Base-by-base conservation (phyloP, 2,113 vertebrate genomes). In the Phasianus colchicus region DNA sequence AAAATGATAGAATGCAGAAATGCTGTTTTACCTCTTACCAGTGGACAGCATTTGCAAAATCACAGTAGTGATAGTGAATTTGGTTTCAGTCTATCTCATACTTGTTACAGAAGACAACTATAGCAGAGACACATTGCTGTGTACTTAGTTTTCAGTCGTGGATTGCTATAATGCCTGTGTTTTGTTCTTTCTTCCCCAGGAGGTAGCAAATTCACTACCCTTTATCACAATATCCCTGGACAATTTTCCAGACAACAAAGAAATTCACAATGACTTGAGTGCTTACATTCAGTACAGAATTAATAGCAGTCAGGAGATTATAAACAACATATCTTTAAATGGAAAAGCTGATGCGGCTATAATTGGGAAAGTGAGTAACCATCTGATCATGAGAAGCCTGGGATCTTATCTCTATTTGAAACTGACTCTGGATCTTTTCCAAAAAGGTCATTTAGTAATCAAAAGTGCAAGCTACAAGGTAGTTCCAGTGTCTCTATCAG, bases 401-500 rank as follows among this genome's bases (percentile, higher is more conserved):
- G 99, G 99, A 66, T 99, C 99, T 72, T 99, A 99, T 47, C 98
- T 99, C 90, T 99, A 99, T 97, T 97, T 99, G 93, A 99, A 99
- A 89, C 98, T 99, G 94, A 99, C 99, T 32, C 95, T 99, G 92
- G 99, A 99, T 97, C 99, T 99, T 90, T 99, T 99, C 67, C 99
- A 99, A 85, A 98, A 97, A 89, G 99, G 99, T 79, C 99, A 99
- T 95, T 95, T 99, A 73, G 99, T 99, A 81, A 99, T 99, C 93
- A 99, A 99, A 97, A 99, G 99, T 14, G 98, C 99, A 82, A 99
- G 99, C 98, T 99, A 99, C 97, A 99, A 99, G 96, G 99, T 99
- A 13, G 99, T 99, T 84, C 99, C 99, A 0, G 99, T 99, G 77
- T 99, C 99, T 5, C 95, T 99, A 40, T 98, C 99, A 1, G 99